Base-by-base conservation (phyloP, 2,888 invertebrate genomes). In the Phalangium opilio region DNA sequence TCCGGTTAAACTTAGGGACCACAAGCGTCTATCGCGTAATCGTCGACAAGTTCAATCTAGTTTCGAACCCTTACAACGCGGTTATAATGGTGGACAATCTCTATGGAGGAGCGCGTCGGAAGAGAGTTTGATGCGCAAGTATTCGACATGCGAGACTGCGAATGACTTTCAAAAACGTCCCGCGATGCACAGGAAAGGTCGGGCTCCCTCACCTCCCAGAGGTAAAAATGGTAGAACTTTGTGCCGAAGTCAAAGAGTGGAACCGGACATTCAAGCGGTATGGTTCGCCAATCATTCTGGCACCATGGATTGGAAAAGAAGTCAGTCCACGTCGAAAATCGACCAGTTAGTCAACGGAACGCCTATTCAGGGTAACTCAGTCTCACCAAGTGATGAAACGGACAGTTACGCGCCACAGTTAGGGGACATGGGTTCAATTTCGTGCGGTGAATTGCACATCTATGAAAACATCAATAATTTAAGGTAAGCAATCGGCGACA, bases 21-120 rank as follows among this genome's bases (percentile, higher is more conserved):
- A 38, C 10, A 38, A 18, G 14, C 17, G 38, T 2, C 38, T 15
- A 10, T 38, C 38, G 17, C 27, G 27, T 7, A 27, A 27, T 27
- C 27, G 27, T 27, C 27, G 27, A 27, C 27, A 27, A 27, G 27
- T 27, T 27, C 27, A 27, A 27, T 27, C 27, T 27, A 27, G 27
- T 27, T 27, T 27, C 27, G 27, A 27, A 27, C 27, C 27, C 8
- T 27, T 27, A 8, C 27, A 27, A 27, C 27, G 27, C 27, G 4
- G 5, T 4, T 27, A 27, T 8, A 27, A 27, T 27, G 27, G 27
- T 8, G 38, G 38, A 8, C 38, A 38, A 38, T 48, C 53, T 12
- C 55, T 67, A 21, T 55, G 66, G 4, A 57, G 68, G 21, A 66
- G 65, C 50, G 66, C 67, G 1, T 68, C 68, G 1, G 68, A 69